Percentiles rank a stretch among this genome's conserved stretches.
phyloP scores from a whole-genome alignment of 1,140 invertebrate species.

The Drosophila equinoxialis region DNA sequence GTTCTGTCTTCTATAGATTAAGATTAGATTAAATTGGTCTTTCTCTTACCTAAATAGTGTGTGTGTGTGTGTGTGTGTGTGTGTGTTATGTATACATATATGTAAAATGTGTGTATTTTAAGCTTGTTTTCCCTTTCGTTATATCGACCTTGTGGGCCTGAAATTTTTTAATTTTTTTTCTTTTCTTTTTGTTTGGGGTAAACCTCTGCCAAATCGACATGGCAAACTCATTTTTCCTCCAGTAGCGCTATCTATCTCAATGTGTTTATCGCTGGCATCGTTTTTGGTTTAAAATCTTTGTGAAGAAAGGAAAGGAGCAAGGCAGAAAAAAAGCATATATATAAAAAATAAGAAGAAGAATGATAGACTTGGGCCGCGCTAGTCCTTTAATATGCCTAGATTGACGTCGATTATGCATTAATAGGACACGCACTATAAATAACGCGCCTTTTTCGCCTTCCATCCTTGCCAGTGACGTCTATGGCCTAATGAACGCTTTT shows the following conservation, averaged over 20 bases:
- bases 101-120: background rate
- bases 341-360: constrained; percentile 15
- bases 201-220: constrained; percentile 28
- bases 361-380: constrained; percentile 59
- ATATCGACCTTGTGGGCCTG: background rate
- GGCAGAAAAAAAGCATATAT: background rate
- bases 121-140: constrained; percentile 5
- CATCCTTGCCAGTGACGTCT: constrained; percentile 70
- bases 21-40: background rate
- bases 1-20: too few relatives aligned
- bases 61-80: background rate
- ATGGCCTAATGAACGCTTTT: constrained; percentile 73
- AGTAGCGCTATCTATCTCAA: constrained; percentile 51
- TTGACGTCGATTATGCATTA: constrained; percentile 79
- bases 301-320: background rate
- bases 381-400: constrained; percentile 77
- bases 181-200: background rate
- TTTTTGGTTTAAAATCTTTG: constrained; percentile 52
- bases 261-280: constrained; percentile 33
- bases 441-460: constrained; percentile 58
- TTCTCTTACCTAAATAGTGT: background rate
- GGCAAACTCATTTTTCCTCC: constrained; percentile 47
- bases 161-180: background rate
- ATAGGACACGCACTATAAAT: constrained; percentile 76
- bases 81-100: background rate